These are phyloP conservation scores for Lucilia sericata DNA, from an alignment of 1,140 invertebrate genomes.

Conservation along the genomic window DNA sequence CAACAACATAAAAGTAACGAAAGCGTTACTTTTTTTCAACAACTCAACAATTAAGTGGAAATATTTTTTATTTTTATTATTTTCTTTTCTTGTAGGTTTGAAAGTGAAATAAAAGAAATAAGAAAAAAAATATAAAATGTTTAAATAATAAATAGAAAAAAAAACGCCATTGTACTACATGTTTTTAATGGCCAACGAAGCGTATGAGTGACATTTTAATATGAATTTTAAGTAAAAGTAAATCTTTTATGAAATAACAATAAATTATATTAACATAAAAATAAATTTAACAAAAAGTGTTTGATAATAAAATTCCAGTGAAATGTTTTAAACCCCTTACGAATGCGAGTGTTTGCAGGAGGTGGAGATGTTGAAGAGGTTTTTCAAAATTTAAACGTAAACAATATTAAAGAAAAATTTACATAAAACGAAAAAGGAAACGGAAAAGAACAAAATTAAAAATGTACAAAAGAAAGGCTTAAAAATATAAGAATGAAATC, in stretches of 20 bases:
- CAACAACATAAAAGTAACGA: background rate
- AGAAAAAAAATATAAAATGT: background rate
- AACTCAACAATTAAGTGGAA: background rate
- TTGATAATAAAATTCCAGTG: background rate
- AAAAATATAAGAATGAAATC: constrained; percentile 3
- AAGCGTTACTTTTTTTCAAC: background rate
- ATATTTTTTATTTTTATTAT: background rate
- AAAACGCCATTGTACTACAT: too few species aligned
- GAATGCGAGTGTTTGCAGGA: background rate
- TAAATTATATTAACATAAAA: background rate
- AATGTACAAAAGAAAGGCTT: constrained; percentile 43
- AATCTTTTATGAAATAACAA: background rate
- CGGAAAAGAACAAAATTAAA: constrained; percentile 17
- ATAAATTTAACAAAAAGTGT: background rate
- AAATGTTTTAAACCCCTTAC: background rate
- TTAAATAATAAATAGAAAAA: background rate
- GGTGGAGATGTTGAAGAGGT: background rate
- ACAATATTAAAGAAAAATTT: constrained; percentile 14
- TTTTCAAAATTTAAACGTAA: background rate
- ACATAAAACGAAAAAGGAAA: constrained; percentile 7
- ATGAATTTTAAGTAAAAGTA: constrained; percentile 2
- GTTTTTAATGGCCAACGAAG: background rate
- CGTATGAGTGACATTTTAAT: constrained; percentile 7
- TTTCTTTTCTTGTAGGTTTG: background rate
- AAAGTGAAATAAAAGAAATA: background rate